A percentile compares a stretch with the other conserved stretches of the same genome.
phyloP scores from a whole-genome alignment of 2,113 vertebrate species.

The Mesembrinibis cayennensis region DNA sequence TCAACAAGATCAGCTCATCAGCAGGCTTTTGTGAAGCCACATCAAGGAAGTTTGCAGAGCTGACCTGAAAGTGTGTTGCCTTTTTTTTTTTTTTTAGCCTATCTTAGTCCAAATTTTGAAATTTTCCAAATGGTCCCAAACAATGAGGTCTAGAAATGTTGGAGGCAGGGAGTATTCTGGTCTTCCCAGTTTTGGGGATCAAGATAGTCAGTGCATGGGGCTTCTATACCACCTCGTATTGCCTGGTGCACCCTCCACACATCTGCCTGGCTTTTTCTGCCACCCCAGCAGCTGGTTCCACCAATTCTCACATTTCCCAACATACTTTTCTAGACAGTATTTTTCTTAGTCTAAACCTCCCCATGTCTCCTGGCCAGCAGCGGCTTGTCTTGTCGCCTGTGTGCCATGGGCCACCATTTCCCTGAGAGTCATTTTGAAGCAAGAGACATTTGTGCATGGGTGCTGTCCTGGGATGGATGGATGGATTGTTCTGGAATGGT shows the following conservation, averaged over 20 bases:
- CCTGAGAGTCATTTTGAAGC: not conserved
- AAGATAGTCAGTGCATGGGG: not conserved
- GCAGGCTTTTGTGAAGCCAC: not conserved
- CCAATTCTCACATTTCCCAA: not conserved
- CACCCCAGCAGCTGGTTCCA: not conserved
- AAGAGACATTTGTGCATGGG: not conserved
- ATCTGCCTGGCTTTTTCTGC: not conserved
- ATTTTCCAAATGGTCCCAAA: not conserved
- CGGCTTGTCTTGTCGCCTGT: not conserved
- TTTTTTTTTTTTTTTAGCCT: not conserved
- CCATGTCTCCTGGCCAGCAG: not conserved
- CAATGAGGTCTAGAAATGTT: not conserved
- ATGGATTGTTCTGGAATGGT: not conserved
- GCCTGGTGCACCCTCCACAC: not conserved
- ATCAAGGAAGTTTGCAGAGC: not conserved
- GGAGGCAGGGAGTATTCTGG: not conserved
- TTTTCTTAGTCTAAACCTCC: not conserved
- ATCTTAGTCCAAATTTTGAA: not conserved
- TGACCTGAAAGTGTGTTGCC: not conserved
- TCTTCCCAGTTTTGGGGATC: not conserved
- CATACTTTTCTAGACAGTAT: not conserved
- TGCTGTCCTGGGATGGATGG: not conserved
- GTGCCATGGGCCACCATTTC: not conserved
- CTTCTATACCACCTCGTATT: not conserved
- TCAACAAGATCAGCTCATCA: not conserved